A percentile compares a stretch with the other conserved stretches of the same genome.
Evolutionary conservation across 2,888 invertebrate species (phyloP).

Genomic region (Steinernema hermaphroditum): DNA sequence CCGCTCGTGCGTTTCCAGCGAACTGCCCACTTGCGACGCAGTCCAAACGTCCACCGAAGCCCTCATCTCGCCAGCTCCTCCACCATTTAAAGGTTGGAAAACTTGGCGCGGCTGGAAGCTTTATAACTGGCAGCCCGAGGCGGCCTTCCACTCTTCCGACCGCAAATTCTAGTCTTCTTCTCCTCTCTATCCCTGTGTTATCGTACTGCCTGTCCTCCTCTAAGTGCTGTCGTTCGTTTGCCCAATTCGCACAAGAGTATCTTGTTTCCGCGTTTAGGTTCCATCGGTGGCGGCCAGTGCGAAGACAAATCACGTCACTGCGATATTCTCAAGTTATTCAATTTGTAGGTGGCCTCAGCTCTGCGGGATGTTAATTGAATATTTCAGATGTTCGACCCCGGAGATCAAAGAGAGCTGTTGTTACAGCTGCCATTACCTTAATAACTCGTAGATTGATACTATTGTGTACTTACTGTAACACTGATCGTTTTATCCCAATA

Average conservation of each 20-base stretch:
- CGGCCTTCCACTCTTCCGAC: background rate
- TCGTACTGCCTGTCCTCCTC: constrained; percentile 12
- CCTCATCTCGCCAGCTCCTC: background rate
- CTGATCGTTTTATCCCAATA: no score
- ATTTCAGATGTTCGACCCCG: constrained; percentile 56
- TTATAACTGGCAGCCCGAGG: constrained; percentile 36
- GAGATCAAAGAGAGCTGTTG: constrained; percentile 59
- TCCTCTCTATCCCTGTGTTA: constrained; percentile 19
- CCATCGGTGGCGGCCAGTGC: constrained; percentile 45
- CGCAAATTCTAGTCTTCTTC: constrained; percentile 2
- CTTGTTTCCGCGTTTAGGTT: constrained; percentile 19
- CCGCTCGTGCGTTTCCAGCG: constrained; percentile 48
- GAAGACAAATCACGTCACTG: constrained; percentile 63
- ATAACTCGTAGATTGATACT: background rate
- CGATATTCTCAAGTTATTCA: constrained; percentile 64
- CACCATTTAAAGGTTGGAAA: constrained; percentile 40
- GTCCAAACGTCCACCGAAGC: constrained; percentile 19
- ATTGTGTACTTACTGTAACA: no score
- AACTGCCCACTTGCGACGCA: constrained; percentile 47
- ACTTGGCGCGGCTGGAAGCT: constrained; percentile 46
- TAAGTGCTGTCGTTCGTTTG: constrained; percentile 26
- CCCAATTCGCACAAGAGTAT: no score
- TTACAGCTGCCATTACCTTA: constrained; percentile 35
- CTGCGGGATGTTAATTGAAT: background rate
- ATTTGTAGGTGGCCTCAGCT: constrained; percentile 53